Evolutionary conservation across 2,888 invertebrate species (phyloP), one percentile per base, ranked within the genome.

Genomic region (Aphelenchoides bicaudatus): DNA sequence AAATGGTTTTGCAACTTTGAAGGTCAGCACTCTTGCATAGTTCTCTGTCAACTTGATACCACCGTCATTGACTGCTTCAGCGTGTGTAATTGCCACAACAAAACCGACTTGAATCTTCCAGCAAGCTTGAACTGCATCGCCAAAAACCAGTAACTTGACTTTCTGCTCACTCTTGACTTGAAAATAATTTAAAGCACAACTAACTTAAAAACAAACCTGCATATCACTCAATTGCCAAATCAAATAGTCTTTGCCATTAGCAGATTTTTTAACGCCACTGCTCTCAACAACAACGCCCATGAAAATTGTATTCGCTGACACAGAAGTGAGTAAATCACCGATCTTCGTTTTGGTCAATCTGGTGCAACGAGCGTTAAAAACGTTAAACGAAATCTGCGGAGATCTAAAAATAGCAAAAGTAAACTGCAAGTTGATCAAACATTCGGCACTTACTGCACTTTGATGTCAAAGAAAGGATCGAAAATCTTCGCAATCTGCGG

Each of bases 301-400:
- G 4, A 82, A 82, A 23, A 81, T 78, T n/a, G n/a, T n/a, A n/a
- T n/a, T n/a, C n/a, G n/a, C n/a, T n/a, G n/a, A n/a, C n/a, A n/a
- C n/a, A n/a, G n/a, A n/a, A n/a, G n/a, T n/a, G 34, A 34, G 34
- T n/a, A 34, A 10, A 63, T 80, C 79, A 39, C 56, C 67, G 3
- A 23, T 49, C 34, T 85, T 85, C 0, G 92, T 84, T 25, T 72
- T 65, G 47, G 62, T 59, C 63, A 89, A 84, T 0, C 87, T 88
- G 56, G 84, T 82, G 88, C 91, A 90, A 63, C 87, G 85, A 51
- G 87, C 86, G 68, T 86, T 82, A 28, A 93, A 81, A 16, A 86
- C 83, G 3, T 85, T 68, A 56, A 88, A 87, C 0, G 91, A 89
- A 51, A 93, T 84, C 8, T 81, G 71, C 1, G 83, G 82, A 63